Evolutionary conservation across 2,888 invertebrate species (phyloP), one percentile per base, ranked within the genome.

Genomic region (Luffia ferchaultella): DNA sequence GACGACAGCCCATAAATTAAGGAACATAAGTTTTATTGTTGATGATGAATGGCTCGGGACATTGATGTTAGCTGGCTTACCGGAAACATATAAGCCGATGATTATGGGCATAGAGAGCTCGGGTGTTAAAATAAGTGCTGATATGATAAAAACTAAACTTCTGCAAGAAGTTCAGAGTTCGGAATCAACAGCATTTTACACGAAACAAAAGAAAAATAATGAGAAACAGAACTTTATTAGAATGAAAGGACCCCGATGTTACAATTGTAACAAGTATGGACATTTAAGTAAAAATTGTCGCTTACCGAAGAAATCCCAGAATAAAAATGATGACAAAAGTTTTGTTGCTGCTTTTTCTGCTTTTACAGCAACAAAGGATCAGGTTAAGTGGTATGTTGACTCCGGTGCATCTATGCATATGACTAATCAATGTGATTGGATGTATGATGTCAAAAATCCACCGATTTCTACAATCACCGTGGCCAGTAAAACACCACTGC

Each of bases 321-420:
- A 30, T 30, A 30, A 3, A 30, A 12, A 12, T 46, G 30, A 43
- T 30, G 18, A n/a, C 16, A 43, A 50, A 44, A 16, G 44, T 44
- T 54, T 51, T 46, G 49, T 50, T 46, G 51, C 52, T 52, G 52
- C 46, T 41, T 54, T 54, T 52, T 54, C 51, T 50, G 54, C 50
- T 20, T 51, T 3, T 43, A 16, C 44, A 20, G 18, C 30, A 17
- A 15, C 40, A 48, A 46, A 40, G 43, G 46, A 50, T 46, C 40
- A n/a, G 18, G 48, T 45, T 45, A 18, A 16, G n/a, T 50, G 50
- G 45, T 50, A 45, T 42, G 20, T 50, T 15, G 50, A 50, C 42
- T 50, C 50, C 1, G 46, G 50, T 16, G 50, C 50, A 16, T 50
- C 46, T 40, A 50, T 50, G 50, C 46, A 50, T 30, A 50, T 50